Evolutionary conservation across 35 echinoderm and acorn worm species (phyloP), one percentile per base, ranked within the genome.

Genomic region (Patiria miniata): DNA sequence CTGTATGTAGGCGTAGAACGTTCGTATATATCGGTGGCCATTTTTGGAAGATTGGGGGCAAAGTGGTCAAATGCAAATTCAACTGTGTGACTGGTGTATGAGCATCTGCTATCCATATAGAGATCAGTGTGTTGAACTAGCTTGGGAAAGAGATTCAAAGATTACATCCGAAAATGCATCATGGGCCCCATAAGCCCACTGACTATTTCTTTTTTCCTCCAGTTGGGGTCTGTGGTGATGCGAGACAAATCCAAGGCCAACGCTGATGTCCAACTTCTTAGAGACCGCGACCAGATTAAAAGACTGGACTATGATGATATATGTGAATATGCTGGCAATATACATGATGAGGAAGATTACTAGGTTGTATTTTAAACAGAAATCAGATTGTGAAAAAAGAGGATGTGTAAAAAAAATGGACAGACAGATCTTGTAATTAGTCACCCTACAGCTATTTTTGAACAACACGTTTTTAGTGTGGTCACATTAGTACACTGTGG

Each of bases 251-350:
- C 68, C 2, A 91, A 85, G 51, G 90, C 86, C 17, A 42, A 81
- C 61, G 95, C 95, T 36, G 80, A 91, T n/a, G 86, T 97, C 17
- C 91, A 97, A 81, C 85, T 97, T 17, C 79, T 97, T 8, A 60
- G 88, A 50, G 91, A 97, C 26, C 86, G 86, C 42, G 85, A 94
- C 2, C 30, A 85, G 65, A 97, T 97, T 53, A 21, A 91, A 2
- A 85, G 61, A 85, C 65, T 91, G 36, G 81, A 90, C 15, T 97
- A 94, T 83, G 86, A 97, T 60, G 58, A 55, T 37, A 97, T 97
- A 36, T 97, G 95, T 86, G 88, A 97, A 89, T 97, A 94, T 89
- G 92, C 83, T 55, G 95, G 95, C 59, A 86, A 97, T 87, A 89
- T 94, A 65, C 95, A 97, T 4, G 57, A 81, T n/a, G 82, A 88